Evolutionary conservation across 1,140 invertebrate species (phyloP).

Genomic region (Zaprionus lachaisei): DNA sequence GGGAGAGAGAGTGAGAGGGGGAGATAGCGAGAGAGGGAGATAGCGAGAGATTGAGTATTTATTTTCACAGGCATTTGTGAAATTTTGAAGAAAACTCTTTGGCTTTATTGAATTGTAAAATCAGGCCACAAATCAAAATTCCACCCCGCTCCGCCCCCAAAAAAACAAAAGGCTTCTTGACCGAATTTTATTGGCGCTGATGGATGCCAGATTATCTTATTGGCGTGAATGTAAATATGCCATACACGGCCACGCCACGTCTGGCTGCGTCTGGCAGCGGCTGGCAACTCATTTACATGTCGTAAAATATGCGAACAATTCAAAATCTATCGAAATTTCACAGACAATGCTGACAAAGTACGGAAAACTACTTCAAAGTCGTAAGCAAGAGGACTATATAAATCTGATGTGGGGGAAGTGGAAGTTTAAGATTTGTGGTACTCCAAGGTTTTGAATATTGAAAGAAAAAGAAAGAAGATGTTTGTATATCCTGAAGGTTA

Average conservation of each 20-base stretch:
- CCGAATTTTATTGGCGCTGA: slow-evolving; percentile 61
- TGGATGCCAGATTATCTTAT: slow-evolving; percentile 77
- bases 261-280: slow-evolving; percentile 3
- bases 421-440: not conserved
- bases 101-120: slow-evolving; percentile 52
- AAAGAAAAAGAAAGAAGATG: too few species aligned
- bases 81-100: slow-evolving; percentile 26
- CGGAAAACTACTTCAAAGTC: slow-evolving; percentile 15
- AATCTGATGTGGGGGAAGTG: not conserved
- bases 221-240: slow-evolving; percentile 71
- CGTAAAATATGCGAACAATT: slow-evolving; percentile 54
- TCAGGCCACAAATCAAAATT: slow-evolving; percentile 47
- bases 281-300: slow-evolving; percentile 67
- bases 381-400: not conserved
- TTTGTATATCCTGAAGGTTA: too few species aligned
- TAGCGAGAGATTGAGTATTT: not conserved
- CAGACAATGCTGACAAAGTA: slow-evolving; percentile 30
- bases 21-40: not conserved
- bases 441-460: too few species aligned
- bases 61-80: slow-evolving; percentile 8
- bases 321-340: slow-evolving; percentile 43
- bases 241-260: slow-evolving; percentile 24
- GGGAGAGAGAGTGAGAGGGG: not conserved
- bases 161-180: slow-evolving; percentile 44
- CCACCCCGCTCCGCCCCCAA: not conserved